Evolutionary conservation across 2,888 invertebrate species (phyloP).

Genomic region (Scelioninae gen. 1): DNA sequence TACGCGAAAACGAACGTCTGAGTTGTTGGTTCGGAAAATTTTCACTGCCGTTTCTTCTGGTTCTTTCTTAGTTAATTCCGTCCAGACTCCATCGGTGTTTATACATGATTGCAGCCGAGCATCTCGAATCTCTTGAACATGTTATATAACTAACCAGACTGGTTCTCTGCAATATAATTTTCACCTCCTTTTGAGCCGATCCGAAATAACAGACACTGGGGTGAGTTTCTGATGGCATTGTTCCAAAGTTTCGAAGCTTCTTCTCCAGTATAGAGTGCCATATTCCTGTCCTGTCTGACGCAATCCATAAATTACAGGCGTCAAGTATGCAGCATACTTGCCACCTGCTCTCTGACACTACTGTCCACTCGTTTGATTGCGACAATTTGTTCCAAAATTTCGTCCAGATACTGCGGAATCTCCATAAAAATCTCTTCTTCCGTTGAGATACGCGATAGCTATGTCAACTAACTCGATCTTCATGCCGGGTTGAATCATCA

Average conservation of each 20-base stretch:
- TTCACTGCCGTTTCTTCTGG: no score
- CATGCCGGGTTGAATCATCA: constrained; percentile 41
- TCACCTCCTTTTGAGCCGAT: background rate
- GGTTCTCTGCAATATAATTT: background rate
- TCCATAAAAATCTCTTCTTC: constrained; percentile 4
- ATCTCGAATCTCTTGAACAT: constrained; percentile 1
- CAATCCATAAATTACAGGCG: background rate
- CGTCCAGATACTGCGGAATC: constrained; percentile 1
- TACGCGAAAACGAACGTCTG: no score
- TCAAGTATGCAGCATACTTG: background rate
- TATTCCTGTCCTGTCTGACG: constrained; percentile 14
- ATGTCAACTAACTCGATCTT: no score
- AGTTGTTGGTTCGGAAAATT: no score
- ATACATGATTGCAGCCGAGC: background rate
- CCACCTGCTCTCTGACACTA: background rate
- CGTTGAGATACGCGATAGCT: background rate
- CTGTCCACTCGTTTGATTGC: background rate
- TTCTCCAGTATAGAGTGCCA: constrained; percentile 22
- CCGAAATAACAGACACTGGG: background rate
- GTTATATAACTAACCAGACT: background rate
- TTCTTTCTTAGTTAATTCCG: no score
- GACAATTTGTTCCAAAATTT: background rate
- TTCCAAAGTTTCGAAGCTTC: background rate
- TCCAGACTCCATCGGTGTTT: no score
- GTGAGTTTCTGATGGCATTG: background rate